Conservation (phyloP, 1,140 invertebrate species). For the Hyles vespertilio region DNA sequence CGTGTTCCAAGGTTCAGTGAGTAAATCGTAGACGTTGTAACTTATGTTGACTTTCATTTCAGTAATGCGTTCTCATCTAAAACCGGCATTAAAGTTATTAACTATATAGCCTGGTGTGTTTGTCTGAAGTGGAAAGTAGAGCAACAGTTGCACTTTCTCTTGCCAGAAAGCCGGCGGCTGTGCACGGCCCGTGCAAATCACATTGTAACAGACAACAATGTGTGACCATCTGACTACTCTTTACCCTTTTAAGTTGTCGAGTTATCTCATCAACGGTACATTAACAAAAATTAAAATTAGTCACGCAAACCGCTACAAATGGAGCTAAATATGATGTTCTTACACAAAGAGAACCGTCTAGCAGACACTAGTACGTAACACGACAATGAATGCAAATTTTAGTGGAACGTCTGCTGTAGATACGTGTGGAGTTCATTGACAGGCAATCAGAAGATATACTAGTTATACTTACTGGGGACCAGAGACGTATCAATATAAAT, state of each 20-base stretch:
- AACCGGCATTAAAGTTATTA: slow-evolving; percentile 5
- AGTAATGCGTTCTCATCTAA: slow-evolving; percentile 1
- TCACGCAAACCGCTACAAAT: slow-evolving; percentile 15
- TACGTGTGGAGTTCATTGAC: slow-evolving; percentile 14
- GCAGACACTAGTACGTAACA: slow-evolving; percentile 10
- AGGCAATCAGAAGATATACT: slow-evolving; percentile 15
- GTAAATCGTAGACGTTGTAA: no score
- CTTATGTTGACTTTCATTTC: not conserved
- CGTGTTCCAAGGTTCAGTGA: no score
- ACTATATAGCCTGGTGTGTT: slow-evolving; percentile 17
- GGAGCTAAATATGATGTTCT: slow-evolving; percentile 9
- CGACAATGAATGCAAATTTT: slow-evolving; percentile 18
- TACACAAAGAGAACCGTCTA: slow-evolving; percentile 11
- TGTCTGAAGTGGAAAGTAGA: slow-evolving; percentile 57
- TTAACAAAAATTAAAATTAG: slow-evolving; percentile 12
- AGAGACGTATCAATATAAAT: no score
- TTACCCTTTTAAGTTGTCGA: slow-evolving; percentile 24
- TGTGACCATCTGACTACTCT: slow-evolving; percentile 19
- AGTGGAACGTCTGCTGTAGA: slow-evolving; percentile 9
- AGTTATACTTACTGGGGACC: no score
- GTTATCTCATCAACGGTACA: slow-evolving; percentile 18
- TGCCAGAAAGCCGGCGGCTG: slow-evolving; percentile 36
- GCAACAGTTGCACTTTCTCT: slow-evolving; percentile 61
- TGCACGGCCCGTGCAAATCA: slow-evolving; percentile 42
- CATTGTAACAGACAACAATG: slow-evolving; percentile 22